A percentile compares a stretch with the other conserved stretches of the same genome.
These are phyloP conservation scores for Solenodon paradoxus DNA, from an alignment of 2,113 vertebrate genomes.

Conservation along the genomic window DNA sequence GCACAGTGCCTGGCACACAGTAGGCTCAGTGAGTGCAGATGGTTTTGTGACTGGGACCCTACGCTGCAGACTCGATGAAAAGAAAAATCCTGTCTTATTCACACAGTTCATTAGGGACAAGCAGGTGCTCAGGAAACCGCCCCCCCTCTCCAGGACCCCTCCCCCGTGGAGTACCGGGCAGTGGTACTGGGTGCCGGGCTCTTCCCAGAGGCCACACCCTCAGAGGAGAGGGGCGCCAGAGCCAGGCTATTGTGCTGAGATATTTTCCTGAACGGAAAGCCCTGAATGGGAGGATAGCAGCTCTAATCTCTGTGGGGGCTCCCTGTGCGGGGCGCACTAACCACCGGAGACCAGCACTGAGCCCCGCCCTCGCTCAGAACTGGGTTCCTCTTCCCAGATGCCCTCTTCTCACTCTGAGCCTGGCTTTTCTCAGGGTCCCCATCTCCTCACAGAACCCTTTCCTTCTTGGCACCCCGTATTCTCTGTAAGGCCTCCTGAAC, in stretches of 20 bases:
- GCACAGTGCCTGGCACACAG: not conserved
- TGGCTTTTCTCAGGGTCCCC: not conserved
- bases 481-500: not conserved
- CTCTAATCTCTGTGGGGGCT: not conserved
- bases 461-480: not conserved
- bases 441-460: not conserved
- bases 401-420: not conserved
- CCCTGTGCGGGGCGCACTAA: not conserved
- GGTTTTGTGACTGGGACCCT: not conserved
- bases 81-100: not conserved
- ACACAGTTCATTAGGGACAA: not conserved
- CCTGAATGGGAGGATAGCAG: not conserved
- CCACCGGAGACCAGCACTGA: too few species aligned
- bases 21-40: accelerated
- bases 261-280: constrained; percentile 66
- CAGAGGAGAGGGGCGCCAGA: not conserved
- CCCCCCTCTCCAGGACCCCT: not conserved
- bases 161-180: not conserved
- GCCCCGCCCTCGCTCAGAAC: too few species aligned
- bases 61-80: not conserved
- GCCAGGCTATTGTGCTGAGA: constrained; percentile 66
- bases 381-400: not conserved
- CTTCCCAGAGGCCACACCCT: not conserved
- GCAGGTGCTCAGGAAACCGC: not conserved
- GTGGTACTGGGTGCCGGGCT: not conserved